Evolutionary conservation across 2,113 vertebrate genomes (phyloP).

Genomic region (Myrmophylax atrothorax): DNA sequence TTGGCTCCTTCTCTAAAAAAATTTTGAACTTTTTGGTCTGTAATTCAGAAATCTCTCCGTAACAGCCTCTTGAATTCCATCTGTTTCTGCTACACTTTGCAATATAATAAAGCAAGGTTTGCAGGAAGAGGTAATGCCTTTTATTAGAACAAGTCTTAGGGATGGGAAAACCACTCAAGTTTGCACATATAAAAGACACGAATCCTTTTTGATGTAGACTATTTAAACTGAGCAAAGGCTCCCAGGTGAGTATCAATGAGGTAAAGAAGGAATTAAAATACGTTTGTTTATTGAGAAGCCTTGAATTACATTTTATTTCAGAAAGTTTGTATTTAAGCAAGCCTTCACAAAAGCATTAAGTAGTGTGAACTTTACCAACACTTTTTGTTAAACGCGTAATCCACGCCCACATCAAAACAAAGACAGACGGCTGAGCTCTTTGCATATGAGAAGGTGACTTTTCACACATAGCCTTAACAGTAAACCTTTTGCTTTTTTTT

Average conservation of each 20-base stretch:
- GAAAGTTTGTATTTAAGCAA: constrained; percentile 6
- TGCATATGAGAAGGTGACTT: constrained; percentile 58
- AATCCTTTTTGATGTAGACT: neutral
- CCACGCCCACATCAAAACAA: constrained; percentile 62
- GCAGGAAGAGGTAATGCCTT: neutral
- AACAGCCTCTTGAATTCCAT: neutral
- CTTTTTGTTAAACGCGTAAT: constrained; percentile 38
- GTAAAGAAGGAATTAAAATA: constrained; percentile 4
- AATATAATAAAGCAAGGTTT: neutral
- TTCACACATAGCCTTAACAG: constrained; percentile 59
- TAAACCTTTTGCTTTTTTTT: constrained; percentile 55
- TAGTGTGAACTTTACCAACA: constrained; percentile 43
- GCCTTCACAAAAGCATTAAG: constrained; percentile 21
- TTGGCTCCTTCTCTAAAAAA: neutral
- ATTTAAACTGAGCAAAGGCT: neutral
- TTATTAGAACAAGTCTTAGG: neutral
- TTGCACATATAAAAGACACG: neutral
- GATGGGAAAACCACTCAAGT: neutral
- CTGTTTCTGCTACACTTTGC: neutral
- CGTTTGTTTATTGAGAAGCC: neutral
- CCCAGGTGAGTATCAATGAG: neutral
- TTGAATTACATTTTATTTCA: constrained; percentile 2
- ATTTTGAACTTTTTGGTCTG: neutral
- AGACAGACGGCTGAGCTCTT: constrained; percentile 33
- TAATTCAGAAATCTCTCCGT: neutral